These are phyloP conservation scores for Cosmia pyralina DNA, from an alignment of 2,888 invertebrate genomes.

Conservation along the genomic window DNA sequence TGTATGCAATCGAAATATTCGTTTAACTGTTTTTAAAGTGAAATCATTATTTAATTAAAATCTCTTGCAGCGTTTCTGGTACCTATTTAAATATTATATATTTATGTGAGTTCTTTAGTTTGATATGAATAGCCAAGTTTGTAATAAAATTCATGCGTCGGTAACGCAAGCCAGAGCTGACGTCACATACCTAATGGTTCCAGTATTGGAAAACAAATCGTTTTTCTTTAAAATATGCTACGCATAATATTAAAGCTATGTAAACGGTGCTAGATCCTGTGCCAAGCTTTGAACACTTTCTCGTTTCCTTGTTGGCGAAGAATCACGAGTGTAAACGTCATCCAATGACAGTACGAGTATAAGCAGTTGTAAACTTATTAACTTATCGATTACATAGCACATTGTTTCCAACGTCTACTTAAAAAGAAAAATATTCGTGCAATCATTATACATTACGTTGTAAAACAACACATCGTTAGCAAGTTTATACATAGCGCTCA, in stretches of 20 bases:
- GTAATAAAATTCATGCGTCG: neutral
- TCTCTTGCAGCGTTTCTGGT: neutral
- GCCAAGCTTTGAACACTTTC: neutral
- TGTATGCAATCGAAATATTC: neutral
- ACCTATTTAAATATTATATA: neutral
- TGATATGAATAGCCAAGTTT: neutral
- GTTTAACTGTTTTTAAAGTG: conserved; percentile 16
- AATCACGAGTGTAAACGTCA: neutral
- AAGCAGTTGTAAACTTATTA: neutral
- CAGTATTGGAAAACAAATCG: neutral
- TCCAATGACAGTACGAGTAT: conserved; percentile 1
- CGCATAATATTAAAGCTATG: neutral
- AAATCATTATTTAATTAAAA: conserved; percentile 3
- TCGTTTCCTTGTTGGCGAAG: neutral
- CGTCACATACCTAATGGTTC: neutral
- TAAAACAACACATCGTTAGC: conserved; percentile 44
- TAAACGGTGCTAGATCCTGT: neutral
- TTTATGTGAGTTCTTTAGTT: neutral
- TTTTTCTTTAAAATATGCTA: neutral
- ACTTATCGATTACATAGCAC: neutral
- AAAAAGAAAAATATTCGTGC: neutral
- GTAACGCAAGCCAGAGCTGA: neutral
- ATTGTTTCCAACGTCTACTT: neutral
- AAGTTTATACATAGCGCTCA: conserved; percentile 27
- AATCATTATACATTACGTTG: conserved; percentile 6